phyloP scores from a whole-genome alignment of 2,888 invertebrate genomes.

The Hemicrepidius hirtus region DNA sequence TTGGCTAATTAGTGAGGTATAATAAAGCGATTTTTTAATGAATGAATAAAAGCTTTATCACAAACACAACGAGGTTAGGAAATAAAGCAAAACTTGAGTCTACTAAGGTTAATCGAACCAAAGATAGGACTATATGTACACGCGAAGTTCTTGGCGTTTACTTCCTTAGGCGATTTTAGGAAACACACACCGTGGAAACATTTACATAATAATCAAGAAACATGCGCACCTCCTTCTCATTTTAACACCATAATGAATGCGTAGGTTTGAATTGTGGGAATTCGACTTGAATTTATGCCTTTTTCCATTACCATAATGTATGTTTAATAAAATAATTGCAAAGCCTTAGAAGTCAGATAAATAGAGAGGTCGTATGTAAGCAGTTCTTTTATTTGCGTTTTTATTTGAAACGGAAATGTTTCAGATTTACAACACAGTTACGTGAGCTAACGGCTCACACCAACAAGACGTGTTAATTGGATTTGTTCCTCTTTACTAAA shows the following conservation, averaged over 20 bases:
- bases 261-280: conserved; percentile 12
- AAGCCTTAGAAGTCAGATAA: not conserved
- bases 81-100: conserved; percentile 5
- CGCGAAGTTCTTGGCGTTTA: conserved; percentile 51
- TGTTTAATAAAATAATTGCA: conserved; percentile 27
- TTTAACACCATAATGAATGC: conserved; percentile 21
- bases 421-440: conserved; percentile 24
- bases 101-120: conserved; percentile 15
- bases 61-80: conserved; percentile 8
- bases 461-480: conserved; percentile 24
- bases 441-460: conserved; percentile 15
- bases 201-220: conserved; percentile 58
- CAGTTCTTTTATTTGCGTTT: not conserved
- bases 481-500: conserved; percentile 21
- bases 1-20: not conserved
- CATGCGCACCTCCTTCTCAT: conserved; percentile 47
- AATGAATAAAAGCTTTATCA: not conserved
- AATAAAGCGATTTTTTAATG: not conserved
- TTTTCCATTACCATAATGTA: conserved; percentile 22
- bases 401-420: conserved; percentile 17
- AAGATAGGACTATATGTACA: conserved; percentile 43
- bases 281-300: conserved; percentile 15
- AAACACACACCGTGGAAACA: conserved; percentile 55
- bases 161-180: conserved; percentile 52
- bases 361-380: conserved; percentile 1